Percentiles rank a stretch among this genome's conserved stretches.
phyloP scores from a whole-genome alignment of 2,113 vertebrate species.

The Vulpes lagopus region DNA sequence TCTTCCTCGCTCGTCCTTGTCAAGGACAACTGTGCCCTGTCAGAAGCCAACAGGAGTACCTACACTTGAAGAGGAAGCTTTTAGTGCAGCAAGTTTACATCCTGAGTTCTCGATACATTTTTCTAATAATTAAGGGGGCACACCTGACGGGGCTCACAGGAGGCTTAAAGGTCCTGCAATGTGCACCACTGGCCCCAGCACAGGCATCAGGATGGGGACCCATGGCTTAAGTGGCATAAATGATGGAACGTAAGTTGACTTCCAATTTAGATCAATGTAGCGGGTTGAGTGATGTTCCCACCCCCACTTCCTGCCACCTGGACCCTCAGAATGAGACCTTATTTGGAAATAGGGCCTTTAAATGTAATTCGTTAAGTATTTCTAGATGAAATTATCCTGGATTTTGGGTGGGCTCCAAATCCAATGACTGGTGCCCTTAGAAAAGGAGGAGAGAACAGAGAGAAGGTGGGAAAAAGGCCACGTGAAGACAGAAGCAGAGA shows the following conservation, averaged over 20 bases:
- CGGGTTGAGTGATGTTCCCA: neutral
- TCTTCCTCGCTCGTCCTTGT: neutral
- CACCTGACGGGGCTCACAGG: neutral
- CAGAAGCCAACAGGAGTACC: neutral
- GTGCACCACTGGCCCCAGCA: neutral
- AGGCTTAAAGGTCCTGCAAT: neutral
- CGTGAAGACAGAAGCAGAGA: neutral
- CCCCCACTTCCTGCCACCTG: neutral
- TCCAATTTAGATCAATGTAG: neutral
- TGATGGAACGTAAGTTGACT: neutral
- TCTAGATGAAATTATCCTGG: neutral
- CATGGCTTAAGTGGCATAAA: neutral
- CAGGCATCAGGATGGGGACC: neutral
- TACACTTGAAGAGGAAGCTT: neutral
- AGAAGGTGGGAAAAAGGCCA: neutral
- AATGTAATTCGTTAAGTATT: neutral
- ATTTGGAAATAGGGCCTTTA: neutral
- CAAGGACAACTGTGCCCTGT: neutral
- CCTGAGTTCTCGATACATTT: neutral
- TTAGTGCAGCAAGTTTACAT: neutral
- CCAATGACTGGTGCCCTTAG: neutral
- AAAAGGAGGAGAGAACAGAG: neutral
- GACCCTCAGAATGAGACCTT: neutral
- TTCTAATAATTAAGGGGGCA: neutral
- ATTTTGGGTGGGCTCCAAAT: neutral